Percentiles rank a stretch among this genome's conserved stretches.
phyloP scores from a whole-genome alignment of 2,888 invertebrate genomes.

The Microplitis manilae region DNA sequence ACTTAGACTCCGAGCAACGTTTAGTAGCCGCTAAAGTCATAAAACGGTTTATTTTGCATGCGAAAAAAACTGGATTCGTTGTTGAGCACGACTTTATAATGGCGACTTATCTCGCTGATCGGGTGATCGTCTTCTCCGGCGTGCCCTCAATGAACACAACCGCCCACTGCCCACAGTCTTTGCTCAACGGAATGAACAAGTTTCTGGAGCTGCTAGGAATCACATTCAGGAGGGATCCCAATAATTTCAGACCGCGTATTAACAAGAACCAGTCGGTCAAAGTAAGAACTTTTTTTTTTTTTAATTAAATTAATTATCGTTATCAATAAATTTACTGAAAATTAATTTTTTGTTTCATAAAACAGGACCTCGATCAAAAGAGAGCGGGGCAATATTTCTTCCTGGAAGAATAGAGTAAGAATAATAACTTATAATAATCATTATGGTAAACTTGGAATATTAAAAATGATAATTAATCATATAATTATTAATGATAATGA shows the following conservation, averaged over 20 bases:
- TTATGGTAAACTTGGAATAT: neutral
- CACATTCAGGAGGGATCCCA: slow-evolving; percentile 98
- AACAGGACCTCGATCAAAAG: slow-evolving; percentile 96
- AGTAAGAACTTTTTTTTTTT: slow-evolving; percentile 71
- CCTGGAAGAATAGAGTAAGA: slow-evolving; percentile 87
- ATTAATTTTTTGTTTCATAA: slow-evolving; percentile 61
- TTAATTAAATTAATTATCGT: slow-evolving; percentile 2
- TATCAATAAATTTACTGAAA: slow-evolving; percentile 21
- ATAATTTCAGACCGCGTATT: slow-evolving; percentile 98
- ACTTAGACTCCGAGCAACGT: slow-evolving; percentile 99
- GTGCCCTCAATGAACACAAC: slow-evolving; percentile 89
- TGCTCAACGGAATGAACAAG: slow-evolving; percentile 98
- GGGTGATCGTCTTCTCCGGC: slow-evolving; percentile 99
- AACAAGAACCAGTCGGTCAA: slow-evolving; percentile 98
- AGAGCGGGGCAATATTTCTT: slow-evolving; percentile 98
- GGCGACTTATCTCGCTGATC: slow-evolving; percentile 98
- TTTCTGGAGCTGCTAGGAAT: slow-evolving; percentile 96
- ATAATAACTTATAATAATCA: neutral
- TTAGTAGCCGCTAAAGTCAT: slow-evolving; percentile 99
- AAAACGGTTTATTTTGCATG: slow-evolving; percentile 98
- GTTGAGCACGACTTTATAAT: slow-evolving; percentile 99
- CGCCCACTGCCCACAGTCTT: slow-evolving; percentile 92
- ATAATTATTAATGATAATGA: neutral
- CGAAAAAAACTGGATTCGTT: slow-evolving; percentile 99
- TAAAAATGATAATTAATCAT: neutral